Conservation (phyloP, 53 echinoderm and acorn worm species). For the Paracentrotus lividus region DNA sequence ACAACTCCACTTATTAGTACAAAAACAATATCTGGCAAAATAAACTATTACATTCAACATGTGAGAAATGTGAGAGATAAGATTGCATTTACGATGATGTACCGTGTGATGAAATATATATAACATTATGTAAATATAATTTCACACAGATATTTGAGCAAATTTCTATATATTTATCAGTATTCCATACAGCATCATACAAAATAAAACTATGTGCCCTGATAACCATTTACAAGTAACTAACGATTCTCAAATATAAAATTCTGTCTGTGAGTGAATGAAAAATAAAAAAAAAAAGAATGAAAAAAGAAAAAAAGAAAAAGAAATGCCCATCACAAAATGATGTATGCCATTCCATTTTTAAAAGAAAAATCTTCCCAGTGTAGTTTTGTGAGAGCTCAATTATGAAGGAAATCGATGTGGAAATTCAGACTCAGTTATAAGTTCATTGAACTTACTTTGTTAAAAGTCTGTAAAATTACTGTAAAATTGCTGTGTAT, state of each 20-base stretch:
- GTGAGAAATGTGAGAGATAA: neutral
- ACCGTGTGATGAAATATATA: neutral
- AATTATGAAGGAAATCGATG: neutral
- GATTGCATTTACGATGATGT: neutral
- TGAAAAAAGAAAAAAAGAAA: neutral
- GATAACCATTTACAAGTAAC: neutral
- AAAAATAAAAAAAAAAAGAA: neutral
- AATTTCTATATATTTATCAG: neutral
- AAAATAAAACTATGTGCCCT: slow-evolving; percentile 34
- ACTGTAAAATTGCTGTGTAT: too few relatives aligned
- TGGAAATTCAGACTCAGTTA: neutral
- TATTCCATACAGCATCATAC: neutral
- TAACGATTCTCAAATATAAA: neutral
- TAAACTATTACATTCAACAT: neutral
- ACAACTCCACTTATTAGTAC: slow-evolving; percentile 9
- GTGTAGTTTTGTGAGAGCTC: neutral
- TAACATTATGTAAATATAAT: neutral
- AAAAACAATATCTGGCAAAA: neutral
- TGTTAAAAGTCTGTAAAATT: too few relatives aligned
- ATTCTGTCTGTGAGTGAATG: neutral
- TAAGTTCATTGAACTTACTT: neutral
- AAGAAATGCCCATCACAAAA: neutral
- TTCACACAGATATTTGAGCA: neutral
- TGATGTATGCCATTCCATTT: neutral
- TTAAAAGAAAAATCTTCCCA: neutral